Evolutionary conservation across 2,797 vertebrate genomes (phyloP).

Genomic region (Enteromius paludinosus): DNA sequence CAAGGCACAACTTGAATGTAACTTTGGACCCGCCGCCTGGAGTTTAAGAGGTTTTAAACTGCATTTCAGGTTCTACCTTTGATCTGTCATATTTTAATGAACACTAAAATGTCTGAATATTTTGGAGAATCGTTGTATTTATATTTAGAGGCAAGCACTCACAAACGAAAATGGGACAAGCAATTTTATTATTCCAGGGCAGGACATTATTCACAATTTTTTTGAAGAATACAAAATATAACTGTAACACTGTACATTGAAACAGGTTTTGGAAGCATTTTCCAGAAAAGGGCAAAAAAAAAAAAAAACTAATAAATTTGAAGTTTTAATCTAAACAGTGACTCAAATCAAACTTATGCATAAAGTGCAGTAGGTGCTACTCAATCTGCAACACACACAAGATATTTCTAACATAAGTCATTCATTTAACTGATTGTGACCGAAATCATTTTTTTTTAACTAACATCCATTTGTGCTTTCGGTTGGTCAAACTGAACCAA

Average conservation of each 20-base stretch:
- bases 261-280: not conserved
- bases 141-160: not conserved
- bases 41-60: too few relatives aligned
- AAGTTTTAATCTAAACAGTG: not conserved
- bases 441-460: not conserved
- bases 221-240: constrained; percentile 39
- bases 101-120: not conserved
- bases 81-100: not conserved
- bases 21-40: too few relatives aligned
- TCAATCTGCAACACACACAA: not conserved
- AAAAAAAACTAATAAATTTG: not conserved
- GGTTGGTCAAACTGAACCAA: too few relatives aligned
- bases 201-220: constrained; percentile 22
- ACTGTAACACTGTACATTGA: constrained; percentile 31
- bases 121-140: too few relatives aligned
- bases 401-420: not conserved
- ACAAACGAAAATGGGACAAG: constrained; percentile 9
- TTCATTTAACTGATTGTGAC: not conserved
- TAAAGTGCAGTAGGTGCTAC: constrained; percentile 35
- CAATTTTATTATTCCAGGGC: constrained; percentile 37
- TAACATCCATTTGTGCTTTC: constrained; percentile 6
- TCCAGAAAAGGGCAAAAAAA: constrained; percentile 2
- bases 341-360: constrained; percentile 3
- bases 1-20: too few relatives aligned
- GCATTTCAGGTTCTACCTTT: not conserved